Conservation (phyloP, 2,113 vertebrate genomes). For the Nothocercus nigrocapillus region DNA sequence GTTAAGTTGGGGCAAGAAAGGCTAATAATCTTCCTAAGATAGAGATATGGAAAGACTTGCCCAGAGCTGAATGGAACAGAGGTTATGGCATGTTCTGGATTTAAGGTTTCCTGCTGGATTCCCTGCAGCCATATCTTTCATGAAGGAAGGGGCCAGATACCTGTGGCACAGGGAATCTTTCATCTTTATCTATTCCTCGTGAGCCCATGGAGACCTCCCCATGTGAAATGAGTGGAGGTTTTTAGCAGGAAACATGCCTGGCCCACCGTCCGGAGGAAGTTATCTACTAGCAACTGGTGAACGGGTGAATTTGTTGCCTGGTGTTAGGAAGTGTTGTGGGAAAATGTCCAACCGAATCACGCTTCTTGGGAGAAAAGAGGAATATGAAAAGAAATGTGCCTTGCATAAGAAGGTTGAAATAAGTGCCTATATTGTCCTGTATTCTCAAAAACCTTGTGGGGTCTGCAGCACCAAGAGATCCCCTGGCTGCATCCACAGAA, state of each 20-base stretch:
- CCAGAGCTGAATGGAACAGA: neutral
- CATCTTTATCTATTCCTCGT: conserved; percentile 34
- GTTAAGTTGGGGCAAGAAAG: neutral
- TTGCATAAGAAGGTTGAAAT: neutral
- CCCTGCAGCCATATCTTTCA: neutral
- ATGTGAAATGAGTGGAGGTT: neutral
- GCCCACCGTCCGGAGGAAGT: conserved; percentile 19
- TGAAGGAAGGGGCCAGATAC: neutral
- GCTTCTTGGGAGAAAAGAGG: neutral
- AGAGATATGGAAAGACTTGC: conserved; percentile 5
- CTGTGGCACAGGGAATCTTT: neutral
- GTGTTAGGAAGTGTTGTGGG: neutral
- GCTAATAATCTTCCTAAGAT: neutral
- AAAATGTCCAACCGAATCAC: neutral
- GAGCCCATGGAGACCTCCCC: conserved; percentile 1
- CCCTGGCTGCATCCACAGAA: neutral
- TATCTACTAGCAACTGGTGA: neutral
- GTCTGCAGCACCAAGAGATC: accelerated
- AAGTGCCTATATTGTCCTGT: neutral
- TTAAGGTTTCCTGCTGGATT: neutral
- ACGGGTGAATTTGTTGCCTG: neutral
- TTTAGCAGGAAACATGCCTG: neutral
- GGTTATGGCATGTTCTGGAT: neutral
- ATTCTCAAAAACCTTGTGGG: neutral
- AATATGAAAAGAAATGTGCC: neutral